A percentile compares a stretch with the other conserved stretches of the same genome.
Conservation (phyloP, 2,113 vertebrate genomes). For the Acinonyx jubatus region DNA sequence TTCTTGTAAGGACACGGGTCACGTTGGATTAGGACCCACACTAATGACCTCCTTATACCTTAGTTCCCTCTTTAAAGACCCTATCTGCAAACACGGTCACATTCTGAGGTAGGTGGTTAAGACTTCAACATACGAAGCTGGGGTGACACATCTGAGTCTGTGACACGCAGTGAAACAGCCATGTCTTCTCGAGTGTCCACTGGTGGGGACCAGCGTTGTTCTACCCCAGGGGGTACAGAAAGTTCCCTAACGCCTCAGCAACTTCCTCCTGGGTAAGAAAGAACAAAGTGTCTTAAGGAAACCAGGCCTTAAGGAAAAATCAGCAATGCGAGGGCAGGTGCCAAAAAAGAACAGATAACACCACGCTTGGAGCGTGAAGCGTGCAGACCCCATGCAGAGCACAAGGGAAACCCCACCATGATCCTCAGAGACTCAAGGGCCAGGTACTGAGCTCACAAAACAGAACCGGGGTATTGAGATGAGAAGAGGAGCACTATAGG, state of each 20-base stretch:
- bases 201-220: background rate
- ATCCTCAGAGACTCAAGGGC: rapidly evolving
- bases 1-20: background rate
- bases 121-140: background rate
- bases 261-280: background rate
- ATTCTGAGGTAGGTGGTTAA: background rate
- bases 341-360: background rate
- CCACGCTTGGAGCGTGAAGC: rapidly evolving
- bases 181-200: background rate
- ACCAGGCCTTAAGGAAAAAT: background rate
- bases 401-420: rapidly evolving
- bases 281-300: background rate
- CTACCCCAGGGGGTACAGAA: background rate
- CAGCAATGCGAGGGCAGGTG: background rate
- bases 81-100: background rate
- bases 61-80: background rate
- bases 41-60: background rate
- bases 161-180: background rate
- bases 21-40: background rate
- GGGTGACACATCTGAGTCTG: background rate
- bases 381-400: rapidly evolving
- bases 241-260: background rate
- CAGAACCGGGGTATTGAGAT: background rate
- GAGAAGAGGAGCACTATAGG: background rate
- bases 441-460: background rate